Evolutionary conservation across 1,140 invertebrate genomes (phyloP), one percentile per base, ranked within the genome.

Genomic region (Venustaconcha ellipsiformis): DNA sequence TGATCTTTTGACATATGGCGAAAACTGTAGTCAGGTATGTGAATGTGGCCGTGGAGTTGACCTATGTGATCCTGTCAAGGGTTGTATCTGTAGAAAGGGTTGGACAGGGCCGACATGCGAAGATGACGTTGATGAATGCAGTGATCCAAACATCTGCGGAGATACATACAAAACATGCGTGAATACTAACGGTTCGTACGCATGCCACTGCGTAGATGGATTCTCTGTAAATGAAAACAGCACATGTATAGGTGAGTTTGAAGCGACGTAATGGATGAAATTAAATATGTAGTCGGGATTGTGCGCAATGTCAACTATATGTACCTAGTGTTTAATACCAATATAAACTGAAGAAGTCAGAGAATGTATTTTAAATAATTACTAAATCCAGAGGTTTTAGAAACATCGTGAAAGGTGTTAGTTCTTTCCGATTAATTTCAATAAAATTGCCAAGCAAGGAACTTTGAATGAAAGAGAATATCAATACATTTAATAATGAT

Each of bases 1-100:
- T 70, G 75, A 76, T 55, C 58, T 64, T 14, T 70, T 69, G 30
- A 66, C 74, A 20, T 84, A 75, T 67, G 83, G 83, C 4, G 57
- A 48, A 17, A 78, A 78, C 67, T 85, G 83, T 77, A 65, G 55
- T 3, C 76, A 77, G 17, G 20, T 56, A 0, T 85, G 83, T 71
- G 30, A 76, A 55, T 85, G 83, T 74, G 77, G 79, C 1, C 56
- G 20, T 15, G 76, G 79, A 20, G 74, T 76, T 17, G 55, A 63
- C 12, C 20, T 62, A 0, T 85, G 83, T 78, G 70, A 83, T 62
- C n/a, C 70, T 18, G 57, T 78, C 14, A 65, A 13, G 8, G 83
- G 83, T 1, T 85, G 83, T 78, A 76, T 83, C 14, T 85, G 83
- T 78, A 73, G 70, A 26, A 30, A 69, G 17, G 83, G 83, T 6